Conservation (phyloP, 2,888 invertebrate species). For the Cryptophagus acutangulus region DNA sequence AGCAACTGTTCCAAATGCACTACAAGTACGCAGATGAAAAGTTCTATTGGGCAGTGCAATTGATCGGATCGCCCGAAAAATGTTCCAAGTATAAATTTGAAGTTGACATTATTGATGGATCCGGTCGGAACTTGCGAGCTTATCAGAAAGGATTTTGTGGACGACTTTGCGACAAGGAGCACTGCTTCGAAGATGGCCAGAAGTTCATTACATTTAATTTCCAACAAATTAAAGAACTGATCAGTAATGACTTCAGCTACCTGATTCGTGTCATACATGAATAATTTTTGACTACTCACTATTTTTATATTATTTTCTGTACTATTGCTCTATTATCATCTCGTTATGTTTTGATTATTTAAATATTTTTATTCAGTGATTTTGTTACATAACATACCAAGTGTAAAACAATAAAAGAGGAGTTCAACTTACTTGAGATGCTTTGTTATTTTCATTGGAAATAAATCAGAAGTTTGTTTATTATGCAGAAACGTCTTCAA, state of each 20-base stretch:
- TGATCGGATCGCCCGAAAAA: conserved; percentile 33
- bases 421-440: too few relatives aligned
- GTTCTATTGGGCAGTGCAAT: conserved; percentile 36
- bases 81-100: conserved; percentile 34
- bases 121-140: conserved; percentile 24
- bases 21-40: conserved; percentile 24
- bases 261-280: conserved; percentile 21
- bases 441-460: too few relatives aligned
- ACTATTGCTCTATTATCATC: too few relatives aligned
- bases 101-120: conserved; percentile 36
- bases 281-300: too few relatives aligned
- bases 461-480: too few relatives aligned
- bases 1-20: conserved; percentile 34
- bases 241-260: conserved; percentile 17
- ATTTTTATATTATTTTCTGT: too few relatives aligned
- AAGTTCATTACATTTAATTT: conserved; percentile 16
- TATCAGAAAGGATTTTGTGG: conserved; percentile 27
- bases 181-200: conserved; percentile 18
- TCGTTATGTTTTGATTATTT: too few relatives aligned
- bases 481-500: too few relatives aligned
- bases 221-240: conserved; percentile 20
- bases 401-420: too few relatives aligned
- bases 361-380: too few relatives aligned
- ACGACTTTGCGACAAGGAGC: conserved; percentile 14
- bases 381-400: too few relatives aligned